Evolutionary conservation across 2,113 vertebrate genomes (phyloP), one percentile per base, ranked within the genome.

Genomic region (Felis chaus): DNA sequence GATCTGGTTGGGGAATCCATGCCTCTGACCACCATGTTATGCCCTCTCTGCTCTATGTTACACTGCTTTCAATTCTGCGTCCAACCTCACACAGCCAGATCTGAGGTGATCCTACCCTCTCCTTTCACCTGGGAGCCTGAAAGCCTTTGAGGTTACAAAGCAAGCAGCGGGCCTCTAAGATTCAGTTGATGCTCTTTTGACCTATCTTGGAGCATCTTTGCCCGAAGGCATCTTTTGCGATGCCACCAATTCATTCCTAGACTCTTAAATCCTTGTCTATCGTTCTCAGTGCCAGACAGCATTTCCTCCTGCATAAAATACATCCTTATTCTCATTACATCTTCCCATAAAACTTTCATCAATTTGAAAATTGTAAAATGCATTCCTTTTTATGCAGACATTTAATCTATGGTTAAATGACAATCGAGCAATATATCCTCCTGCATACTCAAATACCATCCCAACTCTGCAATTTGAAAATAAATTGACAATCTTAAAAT

Each of bases 331-430:
- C 97, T 98, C 98, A 97, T 98, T 98, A 98, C 82, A 93, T 97
- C 97, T 97, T 16, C 96, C 97, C 97, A 98, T 98, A 98, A 98
- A 98, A 97, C 95, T 97, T 97, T 82, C 98, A 97, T 97, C 97
- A 96, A 97, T 98, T 98, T 95, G 95, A 95, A 98, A 97, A 98
- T 97, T 95, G 88, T 97, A 97, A 98, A 97, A 98, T 97, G 95
- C 94, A 98, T 96, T 97, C 82, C 93, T 96, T 98, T 97, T 98
- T 95, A 97, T 97, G 97, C 97, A 96, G 96, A 94, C 90, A 65
- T 94, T 98, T 98, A 98, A 98, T 98, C 97, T 98, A 98, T 94
- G 87, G 92, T 97, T 98, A 98, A 98, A 98, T 98, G 97, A 98
- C 98, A 98, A 98, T 98, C 95, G 97, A 92, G 97, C 97, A 96